phyloP scores from a whole-genome alignment of 2,888 invertebrate genomes.

The Clusia tigrina region DNA sequence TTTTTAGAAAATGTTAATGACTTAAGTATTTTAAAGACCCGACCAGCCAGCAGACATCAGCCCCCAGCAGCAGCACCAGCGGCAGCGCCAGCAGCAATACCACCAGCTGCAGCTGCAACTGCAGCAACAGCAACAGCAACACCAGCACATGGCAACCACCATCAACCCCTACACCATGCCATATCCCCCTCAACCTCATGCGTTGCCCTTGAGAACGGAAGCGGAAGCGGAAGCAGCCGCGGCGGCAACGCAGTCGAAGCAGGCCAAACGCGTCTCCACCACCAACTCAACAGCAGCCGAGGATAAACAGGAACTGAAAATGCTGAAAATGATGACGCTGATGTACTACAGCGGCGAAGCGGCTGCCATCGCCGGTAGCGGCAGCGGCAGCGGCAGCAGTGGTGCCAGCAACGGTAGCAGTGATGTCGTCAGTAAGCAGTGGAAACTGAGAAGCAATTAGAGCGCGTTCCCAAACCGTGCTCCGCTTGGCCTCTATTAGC shows the following conservation, averaged over 20 bases:
- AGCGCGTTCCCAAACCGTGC: no score
- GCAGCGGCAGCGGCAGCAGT: slow-evolving; percentile 23
- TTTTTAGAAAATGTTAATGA: slow-evolving; percentile 92
- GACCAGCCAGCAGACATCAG: slow-evolving; percentile 69
- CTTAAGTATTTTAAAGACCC: slow-evolving; percentile 88
- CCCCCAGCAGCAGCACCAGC: slow-evolving; percentile 31
- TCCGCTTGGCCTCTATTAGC: no score
- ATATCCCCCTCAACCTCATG: slow-evolving; percentile 29
- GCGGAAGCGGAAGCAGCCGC: slow-evolving; percentile 25
- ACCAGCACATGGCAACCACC: slow-evolving; percentile 25
- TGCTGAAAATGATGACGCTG: slow-evolving; percentile 62
- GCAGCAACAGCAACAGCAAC: slow-evolving; percentile 32
- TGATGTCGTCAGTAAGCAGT: neutral
- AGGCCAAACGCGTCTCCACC: slow-evolving; percentile 28
- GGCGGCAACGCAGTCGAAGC: slow-evolving; percentile 30
- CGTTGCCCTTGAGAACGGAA: slow-evolving; percentile 26
- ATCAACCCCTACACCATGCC: slow-evolving; percentile 23
- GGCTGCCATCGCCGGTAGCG: no score
- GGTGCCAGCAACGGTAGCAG: slow-evolving; percentile 18
- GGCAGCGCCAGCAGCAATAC: neutral
- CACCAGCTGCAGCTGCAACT: slow-evolving; percentile 10
- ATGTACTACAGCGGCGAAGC: slow-evolving; percentile 57
- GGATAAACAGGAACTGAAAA: slow-evolving; percentile 60
- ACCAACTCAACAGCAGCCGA: slow-evolving; percentile 37
- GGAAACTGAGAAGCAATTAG: slow-evolving; percentile 29